Conservation (phyloP, 1,140 invertebrate genomes). For the Drosophila malerkotliana region DNA sequence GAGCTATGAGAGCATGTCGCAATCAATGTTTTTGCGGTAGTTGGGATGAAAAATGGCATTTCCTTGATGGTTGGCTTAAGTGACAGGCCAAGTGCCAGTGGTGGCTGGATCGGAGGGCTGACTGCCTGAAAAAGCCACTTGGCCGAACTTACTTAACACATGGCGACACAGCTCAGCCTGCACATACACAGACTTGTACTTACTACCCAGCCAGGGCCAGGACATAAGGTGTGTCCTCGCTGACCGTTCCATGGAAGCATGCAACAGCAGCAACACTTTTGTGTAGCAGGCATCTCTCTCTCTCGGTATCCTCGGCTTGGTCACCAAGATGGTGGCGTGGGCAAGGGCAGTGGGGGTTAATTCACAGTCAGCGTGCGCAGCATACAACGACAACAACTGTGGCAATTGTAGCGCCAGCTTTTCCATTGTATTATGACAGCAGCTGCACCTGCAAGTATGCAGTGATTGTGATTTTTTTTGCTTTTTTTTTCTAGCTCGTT, state of each 20-base stretch:
- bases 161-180: conserved; percentile 19
- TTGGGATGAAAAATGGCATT: conserved; percentile 30
- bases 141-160: conserved; percentile 61
- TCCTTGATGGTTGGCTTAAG: conserved; percentile 53
- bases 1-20: conserved; percentile 8
- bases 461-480: conserved; percentile 55
- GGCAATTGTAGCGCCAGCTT: conserved; percentile 48
- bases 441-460: conserved; percentile 74
- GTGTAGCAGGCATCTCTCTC: conserved; percentile 1
- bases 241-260: conserved; percentile 16
- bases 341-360: conserved; percentile 44
- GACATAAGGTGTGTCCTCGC: conserved; percentile 23
- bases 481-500: conserved; percentile 7
- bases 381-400: conserved; percentile 44
- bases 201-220: background rate
- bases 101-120: background rate
- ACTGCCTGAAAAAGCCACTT: conserved; percentile 56
- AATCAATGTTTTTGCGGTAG: conserved; percentile 40
- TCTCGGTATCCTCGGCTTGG: conserved; percentile 7
- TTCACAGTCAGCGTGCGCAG: conserved; percentile 60
- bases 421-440: conserved; percentile 75
- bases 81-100: conserved; percentile 57
- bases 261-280: conserved; percentile 37
- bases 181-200: background rate
- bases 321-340: conserved; percentile 23